Evolutionary conservation across 2,113 vertebrate species (phyloP), one percentile per base, ranked within the genome.

Genomic region (Forbesichthys agassizii): DNA sequence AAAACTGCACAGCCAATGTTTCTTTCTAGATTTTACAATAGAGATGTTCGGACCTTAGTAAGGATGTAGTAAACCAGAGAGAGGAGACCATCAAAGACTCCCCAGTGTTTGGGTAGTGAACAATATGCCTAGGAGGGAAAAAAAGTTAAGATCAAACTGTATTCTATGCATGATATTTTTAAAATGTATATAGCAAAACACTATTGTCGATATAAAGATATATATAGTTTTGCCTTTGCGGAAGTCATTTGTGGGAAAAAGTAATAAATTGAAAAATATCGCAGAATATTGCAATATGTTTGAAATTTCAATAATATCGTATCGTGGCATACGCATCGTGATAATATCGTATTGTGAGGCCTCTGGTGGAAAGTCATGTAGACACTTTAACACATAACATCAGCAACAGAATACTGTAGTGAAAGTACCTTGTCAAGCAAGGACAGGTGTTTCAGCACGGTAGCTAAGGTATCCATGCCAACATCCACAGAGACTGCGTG

Each of bases 51-150:
- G 71, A 93, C 93, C 90, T 93, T 83, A 65, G 72, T 79, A 47
- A 94, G 78, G 33, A 63, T 63, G 76, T 89, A 73, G 1, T 85
- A 80, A 12, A 93, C 75, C 72, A 94, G 78, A 77, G 75, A 85
- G 36, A 94, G 78, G 46, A 92, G 62, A 55, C 92, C 91, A 13
- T 94, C 93, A 53, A 79, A 92, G 27, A 88, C 74, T 33, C 93
- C 93, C 87, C 88, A 90, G 58, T 84, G 86, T 2, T 77, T 14
- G 0, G 88, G 90, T 5, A 76, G 80, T 14, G 86, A 66, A 16
- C 77, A 0, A 3, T 42, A 58, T 1, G 33, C 18, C 86, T 89
- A 58, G 48, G 33, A 71, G 53, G 65, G 9, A 4, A 36, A 79
- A 46, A 11, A 78, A n/a, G 14, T 18, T 48, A 67, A 1, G 69